A percentile compares a stretch with the other conserved stretches of the same genome.
Evolutionary conservation across 2,888 invertebrate species (phyloP).

Genomic region (Zaprionus obscuricornis): DNA sequence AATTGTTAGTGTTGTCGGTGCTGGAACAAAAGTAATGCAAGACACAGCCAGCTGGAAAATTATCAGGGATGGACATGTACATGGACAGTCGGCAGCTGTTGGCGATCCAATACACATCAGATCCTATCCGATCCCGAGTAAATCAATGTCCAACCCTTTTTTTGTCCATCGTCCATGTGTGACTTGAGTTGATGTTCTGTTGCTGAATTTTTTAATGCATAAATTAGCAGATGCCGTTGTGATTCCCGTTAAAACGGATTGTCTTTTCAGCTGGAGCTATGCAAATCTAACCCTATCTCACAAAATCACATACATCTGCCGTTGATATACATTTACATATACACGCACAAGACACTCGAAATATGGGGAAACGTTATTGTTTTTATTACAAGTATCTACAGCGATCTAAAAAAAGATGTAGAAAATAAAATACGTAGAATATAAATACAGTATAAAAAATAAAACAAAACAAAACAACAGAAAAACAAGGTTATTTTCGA

Average conservation of each 20-base stretch:
- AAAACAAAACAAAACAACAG: no score
- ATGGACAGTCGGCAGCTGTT: slow-evolving; percentile 41
- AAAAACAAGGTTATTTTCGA: no score
- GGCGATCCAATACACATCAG: slow-evolving; percentile 28
- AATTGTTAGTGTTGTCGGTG: background rate
- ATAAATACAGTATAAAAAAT: no score
- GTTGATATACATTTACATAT: no score
- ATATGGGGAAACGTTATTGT: no score
- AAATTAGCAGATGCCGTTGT: slow-evolving; percentile 31
- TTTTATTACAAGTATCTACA: no score
- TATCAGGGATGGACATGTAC: slow-evolving; percentile 27
- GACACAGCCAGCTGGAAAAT: background rate
- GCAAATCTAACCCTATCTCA: no score
- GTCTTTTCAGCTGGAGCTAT: no score
- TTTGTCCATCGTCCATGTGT: slow-evolving; percentile 25
- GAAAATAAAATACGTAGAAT: no score
- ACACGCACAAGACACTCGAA: no score
- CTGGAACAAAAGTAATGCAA: slow-evolving; percentile 21
- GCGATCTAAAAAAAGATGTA: no score
- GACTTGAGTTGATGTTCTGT: slow-evolving; percentile 25
- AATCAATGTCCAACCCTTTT: slow-evolving; percentile 56
- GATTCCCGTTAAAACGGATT: slow-evolving; percentile 5
- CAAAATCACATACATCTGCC: no score
- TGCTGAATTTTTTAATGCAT: slow-evolving; percentile 34
- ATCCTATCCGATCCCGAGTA: slow-evolving; percentile 25